Evolutionary conservation across 2,888 invertebrate genomes (phyloP).

Genomic region (Cosmia trapezina): DNA sequence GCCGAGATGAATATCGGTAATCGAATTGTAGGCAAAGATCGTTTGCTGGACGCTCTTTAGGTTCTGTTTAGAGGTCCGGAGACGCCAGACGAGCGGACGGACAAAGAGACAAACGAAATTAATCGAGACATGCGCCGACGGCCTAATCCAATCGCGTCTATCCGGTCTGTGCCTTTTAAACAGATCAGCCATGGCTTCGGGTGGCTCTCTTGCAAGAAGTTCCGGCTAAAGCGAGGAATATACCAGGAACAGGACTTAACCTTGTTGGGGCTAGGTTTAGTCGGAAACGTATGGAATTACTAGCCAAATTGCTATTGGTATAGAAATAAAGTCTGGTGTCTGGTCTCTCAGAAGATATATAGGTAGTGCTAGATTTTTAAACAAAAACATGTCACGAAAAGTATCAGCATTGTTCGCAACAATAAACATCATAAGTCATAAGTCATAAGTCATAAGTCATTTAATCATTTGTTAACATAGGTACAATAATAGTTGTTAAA

Average conservation of each 20-base stretch:
- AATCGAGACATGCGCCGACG: conserved; percentile 86
- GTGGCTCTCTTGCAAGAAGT: conserved; percentile 63
- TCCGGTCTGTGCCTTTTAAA: conserved; percentile 78
- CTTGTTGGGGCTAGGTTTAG: conserved; percentile 21
- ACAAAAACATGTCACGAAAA: conserved; percentile 33
- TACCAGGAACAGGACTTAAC: conserved; percentile 29
- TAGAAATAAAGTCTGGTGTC: background rate
- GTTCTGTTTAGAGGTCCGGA: conserved; percentile 74
- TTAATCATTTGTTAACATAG: too few species aligned
- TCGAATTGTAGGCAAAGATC: conserved; percentile 84
- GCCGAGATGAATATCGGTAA: conserved; percentile 79
- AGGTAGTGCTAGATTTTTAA: conserved; percentile 8
- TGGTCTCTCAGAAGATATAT: background rate
- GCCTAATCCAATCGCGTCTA: conserved; percentile 82
- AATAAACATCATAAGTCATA: too few species aligned
- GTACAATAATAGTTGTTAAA: too few species aligned
- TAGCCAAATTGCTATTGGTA: background rate
- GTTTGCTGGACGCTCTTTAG: conserved; percentile 83
- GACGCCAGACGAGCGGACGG: conserved; percentile 70
- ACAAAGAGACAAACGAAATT: conserved; percentile 89
- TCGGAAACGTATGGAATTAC: background rate
- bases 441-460: too few species aligned
- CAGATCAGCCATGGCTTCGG: conserved; percentile 66
- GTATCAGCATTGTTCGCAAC: conserved; percentile 23
- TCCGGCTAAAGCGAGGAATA: conserved; percentile 38